Percentiles rank a stretch among this genome's conserved stretches.
Evolutionary conservation across 2,888 invertebrate species (phyloP).

Genomic region (Torymus aiolomorphi): DNA sequence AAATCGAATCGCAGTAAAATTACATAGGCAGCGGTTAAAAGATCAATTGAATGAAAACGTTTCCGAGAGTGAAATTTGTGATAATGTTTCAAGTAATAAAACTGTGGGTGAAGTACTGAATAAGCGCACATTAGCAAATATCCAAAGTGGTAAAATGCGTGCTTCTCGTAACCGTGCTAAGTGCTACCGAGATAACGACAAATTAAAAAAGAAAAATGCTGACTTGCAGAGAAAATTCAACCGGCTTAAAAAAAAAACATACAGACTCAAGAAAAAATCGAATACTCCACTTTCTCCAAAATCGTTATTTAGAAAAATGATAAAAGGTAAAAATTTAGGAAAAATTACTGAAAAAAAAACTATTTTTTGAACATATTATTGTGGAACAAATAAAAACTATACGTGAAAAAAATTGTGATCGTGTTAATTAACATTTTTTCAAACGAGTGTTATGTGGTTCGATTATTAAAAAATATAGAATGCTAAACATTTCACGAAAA

Average conservation of each 20-base stretch:
- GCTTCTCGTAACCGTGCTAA: neutral
- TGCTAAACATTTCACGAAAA: conserved; percentile 7
- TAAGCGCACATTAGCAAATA: neutral
- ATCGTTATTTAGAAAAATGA: neutral
- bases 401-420: conserved; percentile 2
- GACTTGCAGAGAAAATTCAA: neutral
- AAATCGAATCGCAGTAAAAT: conserved; percentile 1
- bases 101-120: neutral
- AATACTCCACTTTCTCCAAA: neutral
- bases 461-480: conserved; percentile 20
- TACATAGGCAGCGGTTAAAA: neutral
- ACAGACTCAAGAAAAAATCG: no score
- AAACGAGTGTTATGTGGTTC: conserved; percentile 15
- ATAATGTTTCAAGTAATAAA: neutral
- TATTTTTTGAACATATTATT: neutral
- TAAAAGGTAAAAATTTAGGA: neutral
- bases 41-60: neutral
- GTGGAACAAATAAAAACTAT: conserved; percentile 3
- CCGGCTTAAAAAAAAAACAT: neutral
- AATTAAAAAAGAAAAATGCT: neutral
- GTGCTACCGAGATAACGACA: neutral
- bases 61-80: neutral
- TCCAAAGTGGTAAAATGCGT: neutral
- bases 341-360: neutral
- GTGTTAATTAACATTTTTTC: neutral